These are phyloP conservation scores for Phaedon cochleariae DNA, from an alignment of 2,888 invertebrate species.

Conservation along the genomic window DNA sequence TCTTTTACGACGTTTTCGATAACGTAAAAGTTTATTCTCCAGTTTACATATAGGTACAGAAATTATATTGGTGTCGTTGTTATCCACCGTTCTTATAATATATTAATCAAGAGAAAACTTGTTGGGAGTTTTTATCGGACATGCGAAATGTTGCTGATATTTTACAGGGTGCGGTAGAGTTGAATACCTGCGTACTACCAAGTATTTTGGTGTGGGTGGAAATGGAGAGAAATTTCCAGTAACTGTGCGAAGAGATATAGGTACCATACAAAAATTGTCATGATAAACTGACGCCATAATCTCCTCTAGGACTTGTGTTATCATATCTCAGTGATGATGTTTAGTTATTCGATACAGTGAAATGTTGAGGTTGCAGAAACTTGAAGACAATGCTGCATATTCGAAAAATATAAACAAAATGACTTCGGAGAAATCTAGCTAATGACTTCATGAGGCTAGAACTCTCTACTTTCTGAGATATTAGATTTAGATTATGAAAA, in stretches of 20 bases:
- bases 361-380: no score
- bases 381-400: no score
- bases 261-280: not conserved
- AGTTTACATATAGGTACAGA: conserved; percentile 24
- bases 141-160: conserved; percentile 1
- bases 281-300: not conserved
- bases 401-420: no score
- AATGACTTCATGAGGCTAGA: no score
- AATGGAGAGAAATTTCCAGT: not conserved
- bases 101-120: conserved; percentile 2
- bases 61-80: not conserved
- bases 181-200: not conserved
- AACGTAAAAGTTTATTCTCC: conserved; percentile 28
- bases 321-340: not conserved
- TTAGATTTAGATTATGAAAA: no score
- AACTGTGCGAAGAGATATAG: not conserved
- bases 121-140: conserved; percentile 1
- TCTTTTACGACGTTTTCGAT: conserved; percentile 27
- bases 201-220: not conserved
- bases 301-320: no score
- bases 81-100: conserved; percentile 1
- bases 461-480: no score
- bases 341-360: not conserved
- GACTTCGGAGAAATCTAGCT: no score
- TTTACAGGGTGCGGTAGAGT: not conserved